These are phyloP conservation scores for Coremacera marginata DNA, from an alignment of 2,888 invertebrate genomes.

Conservation along the genomic window DNA sequence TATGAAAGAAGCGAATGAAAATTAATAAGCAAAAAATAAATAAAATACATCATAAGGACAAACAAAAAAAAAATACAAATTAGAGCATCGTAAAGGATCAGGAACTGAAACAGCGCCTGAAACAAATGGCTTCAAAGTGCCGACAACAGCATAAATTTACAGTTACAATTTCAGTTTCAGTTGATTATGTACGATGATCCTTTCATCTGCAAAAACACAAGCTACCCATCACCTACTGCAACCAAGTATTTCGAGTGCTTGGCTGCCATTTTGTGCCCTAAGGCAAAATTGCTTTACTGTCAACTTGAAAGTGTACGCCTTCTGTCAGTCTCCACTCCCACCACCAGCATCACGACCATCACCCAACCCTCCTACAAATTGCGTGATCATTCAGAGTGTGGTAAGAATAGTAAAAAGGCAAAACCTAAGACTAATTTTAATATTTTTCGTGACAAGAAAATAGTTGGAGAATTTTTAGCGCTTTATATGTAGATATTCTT, in stretches of 20 bases:
- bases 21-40: neutral
- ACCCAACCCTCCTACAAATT: neutral
- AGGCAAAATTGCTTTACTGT: slow-evolving; percentile 46
- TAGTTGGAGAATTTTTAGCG: slow-evolving; percentile 50
- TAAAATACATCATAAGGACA: neutral
- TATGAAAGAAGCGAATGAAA: slow-evolving; percentile 20
- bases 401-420: slow-evolving; percentile 39
- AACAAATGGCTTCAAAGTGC: slow-evolving; percentile 24
- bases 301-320: neutral
- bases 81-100: neutral
- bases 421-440: slow-evolving; percentile 65
- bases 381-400: slow-evolving; percentile 30
- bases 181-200: slow-evolving; percentile 46
- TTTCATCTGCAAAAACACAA: slow-evolving; percentile 43
- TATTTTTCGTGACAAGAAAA: slow-evolving; percentile 67
- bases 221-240: neutral
- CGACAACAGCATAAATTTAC: slow-evolving; percentile 8
- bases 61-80: slow-evolving; percentile 7
- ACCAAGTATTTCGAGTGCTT: neutral
- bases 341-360: neutral
- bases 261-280: slow-evolving; percentile 54
- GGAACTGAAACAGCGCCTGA: neutral
- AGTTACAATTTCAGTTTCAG: slow-evolving; percentile 26
- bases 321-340: neutral
- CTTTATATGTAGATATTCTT: slow-evolving; percentile 11